Evolutionary conservation across 2,888 invertebrate species (phyloP), one percentile per base, ranked within the genome.

Genomic region (Xylophagus ater): DNA sequence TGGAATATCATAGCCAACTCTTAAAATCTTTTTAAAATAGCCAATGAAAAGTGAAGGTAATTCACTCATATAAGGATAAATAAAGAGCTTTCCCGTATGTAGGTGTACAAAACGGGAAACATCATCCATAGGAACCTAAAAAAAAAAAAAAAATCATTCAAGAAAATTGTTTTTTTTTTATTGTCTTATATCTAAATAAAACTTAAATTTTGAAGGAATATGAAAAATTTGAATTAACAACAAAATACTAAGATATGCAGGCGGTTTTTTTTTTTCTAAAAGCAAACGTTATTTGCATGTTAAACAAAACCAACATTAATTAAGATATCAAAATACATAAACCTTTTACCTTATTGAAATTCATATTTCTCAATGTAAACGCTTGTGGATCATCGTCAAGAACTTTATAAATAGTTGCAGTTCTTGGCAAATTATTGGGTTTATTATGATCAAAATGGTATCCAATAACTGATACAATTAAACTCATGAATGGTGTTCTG

Each of bases 1-100:
- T 6, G 65, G 65, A 43, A 65, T 59, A 8, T 60, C 47, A 42
- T 60, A 63, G 4, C 62, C 65, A 6, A 65, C 65, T 18, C 54
- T 51, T 19, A 65, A 40, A n/a, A 65, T 57, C 21, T 50, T 47
- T 41, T 55, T 59, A 23, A 65, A 63, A 18, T 60, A 51, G 19
- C 57, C 54, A 25, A 55, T 51, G 19, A 65, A 59, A 6, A 65
- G 42, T 1, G 51, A 51, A 0, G 64, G 63, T 23, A 65, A 42
- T 26, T 60, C 60, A 14, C 46, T 44, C 47, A 65, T 57, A 29
- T 60, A 64, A 1, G 65, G 65, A 48, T 60, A 62, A 8, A 61
- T 54, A 31, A 59, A 60, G 12, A 65, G 53, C 47, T 57, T 58
- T 10, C 58, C 55, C 17, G 45, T 49, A 40, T 65, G 47, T 8